A percentile compares a stretch with the other conserved stretches of the same genome.
phyloP scores from a whole-genome alignment of 2,797 vertebrate genomes.

The Danionella dracula region DNA sequence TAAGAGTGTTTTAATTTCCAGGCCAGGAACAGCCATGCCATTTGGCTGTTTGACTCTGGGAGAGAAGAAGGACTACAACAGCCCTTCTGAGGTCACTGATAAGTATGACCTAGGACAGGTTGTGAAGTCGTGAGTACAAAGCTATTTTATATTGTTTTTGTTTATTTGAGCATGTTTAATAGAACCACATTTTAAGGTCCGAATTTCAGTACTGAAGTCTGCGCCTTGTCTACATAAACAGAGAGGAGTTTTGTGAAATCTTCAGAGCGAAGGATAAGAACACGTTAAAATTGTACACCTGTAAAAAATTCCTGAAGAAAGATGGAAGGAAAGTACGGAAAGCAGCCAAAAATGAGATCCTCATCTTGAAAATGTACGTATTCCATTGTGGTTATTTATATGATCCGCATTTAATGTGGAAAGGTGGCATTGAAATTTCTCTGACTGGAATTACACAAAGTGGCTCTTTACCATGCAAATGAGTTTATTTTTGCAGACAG shows the following conservation, averaged over 20 bases:
- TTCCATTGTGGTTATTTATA: neutral
- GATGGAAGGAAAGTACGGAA: constrained; percentile 96
- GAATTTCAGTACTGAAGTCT: too few species aligned
- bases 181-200: too few species aligned
- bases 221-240: constrained; percentile 49
- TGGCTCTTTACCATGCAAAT: constrained; percentile 18
- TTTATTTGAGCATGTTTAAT: too few species aligned
- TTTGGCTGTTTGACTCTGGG: constrained; percentile 98
- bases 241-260: constrained; percentile 98
- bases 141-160: neutral
- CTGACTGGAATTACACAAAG: neutral
- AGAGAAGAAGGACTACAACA: constrained; percentile 98
- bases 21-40: constrained; percentile 84
- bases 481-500: neutral
- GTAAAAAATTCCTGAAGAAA: constrained; percentile 97
- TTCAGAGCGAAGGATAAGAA: constrained; percentile 97
- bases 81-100: constrained; percentile 94
- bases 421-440: neutral
- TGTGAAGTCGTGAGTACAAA: constrained; percentile 91
- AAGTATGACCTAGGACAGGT: constrained; percentile 98
- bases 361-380: constrained; percentile 95
- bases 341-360: constrained; percentile 97
- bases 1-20: constrained; percentile 24
- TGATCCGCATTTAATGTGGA: neutral
- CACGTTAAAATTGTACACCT: constrained; percentile 93